These are phyloP conservation scores for Papio anubis DNA, from an alignment of 2,113 vertebrate species.

Conservation along the genomic window DNA sequence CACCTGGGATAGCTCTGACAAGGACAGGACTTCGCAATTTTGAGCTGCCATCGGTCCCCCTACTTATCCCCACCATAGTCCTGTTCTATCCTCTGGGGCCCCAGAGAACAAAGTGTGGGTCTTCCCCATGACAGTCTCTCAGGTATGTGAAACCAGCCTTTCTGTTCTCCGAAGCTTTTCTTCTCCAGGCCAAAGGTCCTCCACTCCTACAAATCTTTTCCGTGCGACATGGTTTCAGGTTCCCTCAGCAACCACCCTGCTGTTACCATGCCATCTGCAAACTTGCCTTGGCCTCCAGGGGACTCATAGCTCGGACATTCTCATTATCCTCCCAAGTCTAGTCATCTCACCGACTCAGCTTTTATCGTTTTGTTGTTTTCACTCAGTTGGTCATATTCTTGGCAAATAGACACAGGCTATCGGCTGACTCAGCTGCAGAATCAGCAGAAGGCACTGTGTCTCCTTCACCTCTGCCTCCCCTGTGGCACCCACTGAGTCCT, in stretches of 20 bases:
- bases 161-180: not conserved
- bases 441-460: not conserved
- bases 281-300: not conserved
- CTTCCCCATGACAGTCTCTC: not conserved
- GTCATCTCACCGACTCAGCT: not conserved
- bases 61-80: not conserved
- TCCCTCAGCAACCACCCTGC: slow-evolving; percentile 38
- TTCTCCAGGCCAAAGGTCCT: slow-evolving; percentile 46
- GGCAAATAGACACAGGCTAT: slow-evolving; percentile 44
- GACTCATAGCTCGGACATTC: not conserved
- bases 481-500: not conserved
- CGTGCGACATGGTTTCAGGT: not conserved
- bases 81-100: too few relatives aligned
- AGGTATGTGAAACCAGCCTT: not conserved
- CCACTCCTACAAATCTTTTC: not conserved
- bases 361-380: not conserved
- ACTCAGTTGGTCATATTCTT: not conserved
- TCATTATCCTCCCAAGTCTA: not conserved
- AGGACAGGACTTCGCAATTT: too few relatives aligned
- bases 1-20: not conserved
- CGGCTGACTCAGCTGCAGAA: slow-evolving; percentile 42
- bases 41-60: accelerated
- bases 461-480: not conserved
- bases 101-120: not conserved
- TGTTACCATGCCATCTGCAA: slow-evolving; percentile 43